Base-by-base conservation (phyloP, 2,888 invertebrate species). In the Thera obeliscata region DNA sequence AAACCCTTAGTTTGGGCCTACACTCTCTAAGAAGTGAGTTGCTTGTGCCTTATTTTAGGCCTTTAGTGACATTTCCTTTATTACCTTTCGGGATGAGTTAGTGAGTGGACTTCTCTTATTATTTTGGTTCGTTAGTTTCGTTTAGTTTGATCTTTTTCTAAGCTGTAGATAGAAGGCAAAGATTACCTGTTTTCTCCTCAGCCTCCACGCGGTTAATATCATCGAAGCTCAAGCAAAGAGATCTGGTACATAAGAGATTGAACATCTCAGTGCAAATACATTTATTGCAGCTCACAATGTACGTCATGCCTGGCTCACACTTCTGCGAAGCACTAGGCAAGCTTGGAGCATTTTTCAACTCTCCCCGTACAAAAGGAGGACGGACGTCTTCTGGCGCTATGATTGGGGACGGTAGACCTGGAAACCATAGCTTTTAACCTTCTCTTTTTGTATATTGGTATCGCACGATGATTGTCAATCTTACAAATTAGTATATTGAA, bases 281-380 rank as follows among this genome's bases (percentile, higher is more conserved):
- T 0, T 69, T 55, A 64, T 93, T 91, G 70, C 93, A 93, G 50
- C 81, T 81, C 0, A 91, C 82, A 9, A 61, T 73, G 69, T 91
- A 91, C 0, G 73, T 73, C 2, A 65, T 78, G 0, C 88, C 88
- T 0, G 87, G 82, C 0, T 68, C 69, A 58, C 93, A 92, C 4
- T 79, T 70, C 0, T 77, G 59, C 0, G 0, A 85, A 77, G 7
- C 78, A 59, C 66, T 86, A 77, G 77, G 71, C 0, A 91, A 65
- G 0, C 48, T 36, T 0, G 81, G 77, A 0, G 88, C 64, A 0
- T 66, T 54, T 1, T 67, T 57, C 11, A 79, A 43, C 58, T 82
- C 73, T 4, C 60, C 9, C 50, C 69, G 12, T 0, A 61, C 50
- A 12, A 81, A 76, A 9, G 64, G 56, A 8, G 76, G 75, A 0